These are phyloP conservation scores for Panagrolaimus sp. DNA, from an alignment of 1,140 invertebrate species.

Conservation along the genomic window DNA sequence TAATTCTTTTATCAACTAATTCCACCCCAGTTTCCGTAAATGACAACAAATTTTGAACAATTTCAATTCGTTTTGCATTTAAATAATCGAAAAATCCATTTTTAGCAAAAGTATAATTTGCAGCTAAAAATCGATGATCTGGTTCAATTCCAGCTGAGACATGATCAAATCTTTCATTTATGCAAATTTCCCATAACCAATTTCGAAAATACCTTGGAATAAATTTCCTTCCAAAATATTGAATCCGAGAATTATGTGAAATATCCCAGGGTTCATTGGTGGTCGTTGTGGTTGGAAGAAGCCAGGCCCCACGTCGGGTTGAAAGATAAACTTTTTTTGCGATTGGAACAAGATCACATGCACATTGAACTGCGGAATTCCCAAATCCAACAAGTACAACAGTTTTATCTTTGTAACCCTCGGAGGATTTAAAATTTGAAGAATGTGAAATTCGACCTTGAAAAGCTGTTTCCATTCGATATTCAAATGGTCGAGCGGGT, in stretches of 20 bases:
- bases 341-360: constrained; percentile 13
- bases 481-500: constrained; percentile 1
- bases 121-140: not conserved
- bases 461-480: not conserved
- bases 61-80: not conserved
- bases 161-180: constrained; percentile 1
- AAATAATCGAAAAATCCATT: constrained; percentile 8
- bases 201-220: constrained; percentile 20
- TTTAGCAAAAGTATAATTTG: constrained; percentile 3
- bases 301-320: not conserved
- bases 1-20: constrained; percentile 12
- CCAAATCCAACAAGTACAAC: constrained; percentile 21
- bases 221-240: constrained; percentile 10
- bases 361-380: constrained; percentile 18
- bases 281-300: not conserved
- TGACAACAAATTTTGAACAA: constrained; percentile 7
- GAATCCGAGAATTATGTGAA: constrained; percentile 1
- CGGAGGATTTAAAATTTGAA: not conserved
- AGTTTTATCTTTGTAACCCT: constrained; percentile 6
- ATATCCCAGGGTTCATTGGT: constrained; percentile 17
- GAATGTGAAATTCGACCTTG: constrained; percentile 19
- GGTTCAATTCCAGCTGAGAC: not conserved
- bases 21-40: constrained; percentile 7
- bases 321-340: constrained; percentile 18
- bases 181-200: constrained; percentile 17